Conservation (phyloP, 2,113 vertebrate species). For the Vireo altiloquus region DNA sequence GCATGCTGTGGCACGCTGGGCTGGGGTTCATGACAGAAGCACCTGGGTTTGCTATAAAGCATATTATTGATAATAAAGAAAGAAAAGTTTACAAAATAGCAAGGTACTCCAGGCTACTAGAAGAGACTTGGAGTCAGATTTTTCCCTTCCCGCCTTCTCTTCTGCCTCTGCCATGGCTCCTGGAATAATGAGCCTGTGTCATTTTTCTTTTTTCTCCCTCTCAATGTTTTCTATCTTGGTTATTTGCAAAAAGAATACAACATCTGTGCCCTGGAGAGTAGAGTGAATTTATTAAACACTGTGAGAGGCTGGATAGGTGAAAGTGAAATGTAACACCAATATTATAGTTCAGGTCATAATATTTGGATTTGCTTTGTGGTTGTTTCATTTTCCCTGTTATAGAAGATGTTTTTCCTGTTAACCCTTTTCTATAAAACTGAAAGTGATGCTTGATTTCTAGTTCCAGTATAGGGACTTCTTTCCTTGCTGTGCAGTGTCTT, state of each 20-base stretch:
- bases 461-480: background rate
- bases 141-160: background rate
- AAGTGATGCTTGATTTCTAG: background rate
- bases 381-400: background rate
- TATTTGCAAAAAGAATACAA: background rate
- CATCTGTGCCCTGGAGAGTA: background rate
- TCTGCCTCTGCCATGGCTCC: background rate
- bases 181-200: background rate
- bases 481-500: background rate
- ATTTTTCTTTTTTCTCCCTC: background rate
- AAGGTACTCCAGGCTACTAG: background rate
- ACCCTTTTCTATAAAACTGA: background rate
- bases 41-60: background rate
- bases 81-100: background rate
- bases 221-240: background rate
- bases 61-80: background rate
- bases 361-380: background rate
- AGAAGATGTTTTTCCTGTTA: background rate
- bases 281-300: background rate
- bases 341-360: background rate
- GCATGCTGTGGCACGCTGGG: accelerated
- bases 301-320: background rate
- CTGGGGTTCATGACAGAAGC: background rate
- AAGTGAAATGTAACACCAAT: background rate
- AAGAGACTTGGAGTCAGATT: background rate